Evolutionary conservation across 2,113 vertebrate species (phyloP).

Genomic region (Alexandromys fortis): DNA sequence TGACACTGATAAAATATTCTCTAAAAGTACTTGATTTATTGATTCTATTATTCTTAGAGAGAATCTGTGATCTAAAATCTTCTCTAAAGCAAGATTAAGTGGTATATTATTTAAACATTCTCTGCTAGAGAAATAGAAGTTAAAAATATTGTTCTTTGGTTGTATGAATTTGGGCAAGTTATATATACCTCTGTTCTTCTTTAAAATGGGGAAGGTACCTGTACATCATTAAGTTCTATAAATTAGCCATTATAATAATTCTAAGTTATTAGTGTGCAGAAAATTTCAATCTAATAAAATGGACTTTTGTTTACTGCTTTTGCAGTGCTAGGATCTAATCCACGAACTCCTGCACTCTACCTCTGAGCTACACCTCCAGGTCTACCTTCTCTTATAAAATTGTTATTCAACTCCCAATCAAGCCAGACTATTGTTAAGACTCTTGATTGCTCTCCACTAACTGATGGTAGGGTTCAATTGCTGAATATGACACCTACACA

Average conservation of each 20-base stretch:
- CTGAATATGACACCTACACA: background rate
- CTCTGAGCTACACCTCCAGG: background rate
- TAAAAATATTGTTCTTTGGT: conserved; percentile 27
- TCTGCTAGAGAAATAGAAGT: conserved; percentile 24
- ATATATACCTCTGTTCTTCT: background rate
- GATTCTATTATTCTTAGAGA: background rate
- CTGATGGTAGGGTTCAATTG: background rate
- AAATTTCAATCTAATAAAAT: conserved; percentile 2
- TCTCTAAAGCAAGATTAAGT: background rate
- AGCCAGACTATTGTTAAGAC: background rate
- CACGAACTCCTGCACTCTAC: too few relatives aligned
- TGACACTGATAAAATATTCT: background rate
- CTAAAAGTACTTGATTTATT: conserved; percentile 21
- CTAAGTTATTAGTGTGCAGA: background rate
- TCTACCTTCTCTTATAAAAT: background rate
- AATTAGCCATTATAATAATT: background rate
- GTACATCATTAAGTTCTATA: background rate
- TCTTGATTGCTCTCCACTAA: background rate
- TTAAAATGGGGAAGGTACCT: background rate
- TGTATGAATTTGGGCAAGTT: background rate
- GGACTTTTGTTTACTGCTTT: background rate
- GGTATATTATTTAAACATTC: background rate
- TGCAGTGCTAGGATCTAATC: background rate
- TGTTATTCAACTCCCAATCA: background rate
- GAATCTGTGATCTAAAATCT: conserved; percentile 8